phyloP scores from a whole-genome alignment of 2,888 invertebrate genomes.

The Trichogramma evanescens region DNA sequence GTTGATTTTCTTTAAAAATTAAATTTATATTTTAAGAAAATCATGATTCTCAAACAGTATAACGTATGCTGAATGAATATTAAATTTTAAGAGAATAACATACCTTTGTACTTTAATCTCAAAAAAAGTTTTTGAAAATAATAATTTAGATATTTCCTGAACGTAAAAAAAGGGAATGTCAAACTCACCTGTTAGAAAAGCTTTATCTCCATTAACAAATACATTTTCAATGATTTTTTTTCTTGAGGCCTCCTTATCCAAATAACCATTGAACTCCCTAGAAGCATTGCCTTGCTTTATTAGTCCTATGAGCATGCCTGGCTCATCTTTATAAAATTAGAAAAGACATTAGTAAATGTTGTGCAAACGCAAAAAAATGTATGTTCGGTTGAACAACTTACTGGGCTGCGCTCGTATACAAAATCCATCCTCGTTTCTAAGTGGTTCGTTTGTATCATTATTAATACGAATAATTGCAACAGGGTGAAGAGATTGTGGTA shows the following conservation, averaged over 20 bases:
- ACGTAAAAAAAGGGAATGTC: not conserved
- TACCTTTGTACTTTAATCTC: not conserved
- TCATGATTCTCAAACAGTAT: too few species aligned
- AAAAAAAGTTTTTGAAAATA: not conserved
- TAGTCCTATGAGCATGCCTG: conserved; percentile 78
- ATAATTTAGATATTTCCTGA: too few species aligned
- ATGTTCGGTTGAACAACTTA: conserved; percentile 20
- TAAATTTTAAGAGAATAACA: too few species aligned
- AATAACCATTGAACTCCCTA: conserved; percentile 66
- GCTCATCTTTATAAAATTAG: conserved; percentile 55
- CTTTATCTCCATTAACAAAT: conserved; percentile 59
- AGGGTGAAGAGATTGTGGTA: conserved; percentile 67
- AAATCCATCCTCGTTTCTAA: conserved; percentile 74
- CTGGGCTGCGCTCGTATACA: conserved; percentile 55
- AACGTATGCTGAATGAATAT: too few species aligned
- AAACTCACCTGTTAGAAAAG: conserved; percentile 54
- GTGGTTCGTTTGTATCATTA: conserved; percentile 77
- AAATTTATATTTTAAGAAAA: too few species aligned
- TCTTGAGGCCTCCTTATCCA: conserved; percentile 55
- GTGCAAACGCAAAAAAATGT: not conserved
- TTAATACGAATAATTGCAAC: conserved; percentile 88
- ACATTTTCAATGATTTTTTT: conserved; percentile 61
- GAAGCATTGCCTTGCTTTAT: conserved; percentile 58
- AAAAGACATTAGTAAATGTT: conserved; percentile 24
- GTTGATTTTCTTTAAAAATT: too few species aligned